A percentile compares a stretch with the other conserved stretches of the same genome.
Conservation (phyloP, 2,797 vertebrate species). For the Sparidentex hasta region DNA sequence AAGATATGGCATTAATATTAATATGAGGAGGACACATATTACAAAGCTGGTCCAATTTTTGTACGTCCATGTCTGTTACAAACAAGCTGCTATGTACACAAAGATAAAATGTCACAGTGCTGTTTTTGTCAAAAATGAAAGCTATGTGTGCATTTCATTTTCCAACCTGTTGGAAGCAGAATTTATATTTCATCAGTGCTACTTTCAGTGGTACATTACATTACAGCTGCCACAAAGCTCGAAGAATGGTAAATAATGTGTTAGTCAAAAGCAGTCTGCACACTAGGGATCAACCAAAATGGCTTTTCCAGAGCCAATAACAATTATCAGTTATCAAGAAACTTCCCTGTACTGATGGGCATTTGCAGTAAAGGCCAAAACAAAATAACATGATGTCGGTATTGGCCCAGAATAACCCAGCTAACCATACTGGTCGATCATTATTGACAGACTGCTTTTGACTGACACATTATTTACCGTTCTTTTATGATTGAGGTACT, state of each 20-base stretch:
- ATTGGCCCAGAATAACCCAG: too few relatives aligned
- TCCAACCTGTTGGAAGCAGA: background rate
- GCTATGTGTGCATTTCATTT: background rate
- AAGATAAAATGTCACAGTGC: background rate
- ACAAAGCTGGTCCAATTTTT: background rate
- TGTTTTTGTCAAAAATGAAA: background rate
- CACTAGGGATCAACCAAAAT: too few relatives aligned
- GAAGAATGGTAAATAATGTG: background rate
- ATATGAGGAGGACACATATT: background rate
- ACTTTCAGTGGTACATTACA: background rate
- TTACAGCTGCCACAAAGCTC: background rate
- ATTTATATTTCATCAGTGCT: background rate
- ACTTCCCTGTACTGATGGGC: too few relatives aligned
- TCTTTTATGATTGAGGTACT: too few relatives aligned
- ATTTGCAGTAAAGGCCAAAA: too few relatives aligned
- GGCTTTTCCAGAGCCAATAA: too few relatives aligned
- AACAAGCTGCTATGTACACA: background rate
- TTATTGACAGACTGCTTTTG: background rate
- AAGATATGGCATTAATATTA: slow-evolving; percentile 17
- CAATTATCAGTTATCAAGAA: too few relatives aligned
- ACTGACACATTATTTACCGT: too few relatives aligned
- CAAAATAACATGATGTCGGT: too few relatives aligned
- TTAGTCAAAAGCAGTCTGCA: too few relatives aligned
- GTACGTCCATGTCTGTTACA: background rate
- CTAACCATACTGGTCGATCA: too few relatives aligned